Base-by-base conservation (phyloP, 2,797 vertebrate genomes). In the Melanogrammus aeglefinus region DNA sequence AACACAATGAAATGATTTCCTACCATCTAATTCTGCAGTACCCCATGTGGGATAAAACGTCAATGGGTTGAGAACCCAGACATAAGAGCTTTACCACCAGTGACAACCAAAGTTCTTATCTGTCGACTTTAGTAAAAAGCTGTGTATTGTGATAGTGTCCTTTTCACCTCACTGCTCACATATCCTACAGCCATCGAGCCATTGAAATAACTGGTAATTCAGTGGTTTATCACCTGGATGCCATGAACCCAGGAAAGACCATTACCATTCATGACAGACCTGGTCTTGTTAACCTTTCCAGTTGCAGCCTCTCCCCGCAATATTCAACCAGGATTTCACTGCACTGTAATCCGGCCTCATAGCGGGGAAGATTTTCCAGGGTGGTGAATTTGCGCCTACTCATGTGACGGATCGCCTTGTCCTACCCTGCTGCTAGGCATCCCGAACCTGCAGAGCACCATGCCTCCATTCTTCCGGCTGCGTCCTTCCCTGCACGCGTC, bases 91-190 rank as follows among this genome's bases (percentile, higher is more conserved):
- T 57, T 79, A 5, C 57, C 79, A 4, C 47, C 77, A 1, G 8
- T 82, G 13, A 82, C 71, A 75, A 82, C 33, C 77, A 79, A 29
- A 10, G 24, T 18, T 79, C 81, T 9, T 78, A 82, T 29, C 12
- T 82, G 16, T 82, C 18, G 24, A 33, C 21, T 66, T 79, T 8
- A 27, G 77, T 38, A 35, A 38, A 29, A 36, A 66, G 24, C n/a
- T 77, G 69, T 75, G 75, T 5, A 75, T 79, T 57, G 72, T 78
- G 29, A 31, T 79, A 18, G 57, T 77, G 9, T 51, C 39, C 1
- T 77, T 79, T 29, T 71, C 75, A 27, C 71, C 71, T 2, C 75
- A 76, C 39, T 79, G 70, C 71, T 39, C 38, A 10, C 77, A 81
- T 31, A 69, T 47, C 9, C 70, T 74, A 16, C 79, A 77, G 27